A percentile compares a stretch with the other conserved stretches of the same genome.
These are phyloP conservation scores for Casuarius casuarius DNA, from an alignment of 2,113 vertebrate species.

Conservation along the genomic window DNA sequence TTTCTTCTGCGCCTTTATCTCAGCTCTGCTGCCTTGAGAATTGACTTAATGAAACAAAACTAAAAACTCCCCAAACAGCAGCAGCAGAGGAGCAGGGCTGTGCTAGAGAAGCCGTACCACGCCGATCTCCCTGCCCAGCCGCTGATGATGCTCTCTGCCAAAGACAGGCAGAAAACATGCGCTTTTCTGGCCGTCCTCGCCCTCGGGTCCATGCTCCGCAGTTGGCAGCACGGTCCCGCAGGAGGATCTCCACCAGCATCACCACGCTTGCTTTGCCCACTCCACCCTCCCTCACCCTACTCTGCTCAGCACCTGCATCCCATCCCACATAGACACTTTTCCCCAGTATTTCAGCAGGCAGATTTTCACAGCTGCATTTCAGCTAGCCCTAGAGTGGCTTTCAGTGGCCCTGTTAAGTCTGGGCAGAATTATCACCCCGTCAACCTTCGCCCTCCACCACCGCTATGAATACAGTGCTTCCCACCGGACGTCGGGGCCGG, in stretches of 20 bases:
- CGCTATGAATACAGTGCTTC: background rate
- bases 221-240: too few species aligned
- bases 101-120: accelerated
- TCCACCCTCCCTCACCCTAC: background rate
- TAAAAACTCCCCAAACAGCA: background rate
- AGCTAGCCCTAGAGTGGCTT: accelerated
- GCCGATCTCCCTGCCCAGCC: background rate
- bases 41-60: background rate
- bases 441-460: background rate
- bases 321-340: accelerated
- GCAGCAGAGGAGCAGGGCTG: background rate
- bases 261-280: background rate
- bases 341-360: accelerated
- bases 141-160: background rate
- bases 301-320: background rate
- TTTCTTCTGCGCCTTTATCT: background rate
- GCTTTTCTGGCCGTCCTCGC: background rate
- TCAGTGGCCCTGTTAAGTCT: too few species aligned
- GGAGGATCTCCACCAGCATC: background rate
- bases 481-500: too few species aligned
- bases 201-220: too few species aligned
- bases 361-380: accelerated
- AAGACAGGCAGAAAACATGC: background rate
- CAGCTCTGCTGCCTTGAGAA: background rate
- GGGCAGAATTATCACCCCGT: background rate